Percentiles rank a stretch among this genome's conserved stretches.
phyloP scores from a whole-genome alignment of 2,888 invertebrate genomes.

The Lagria hirta region DNA sequence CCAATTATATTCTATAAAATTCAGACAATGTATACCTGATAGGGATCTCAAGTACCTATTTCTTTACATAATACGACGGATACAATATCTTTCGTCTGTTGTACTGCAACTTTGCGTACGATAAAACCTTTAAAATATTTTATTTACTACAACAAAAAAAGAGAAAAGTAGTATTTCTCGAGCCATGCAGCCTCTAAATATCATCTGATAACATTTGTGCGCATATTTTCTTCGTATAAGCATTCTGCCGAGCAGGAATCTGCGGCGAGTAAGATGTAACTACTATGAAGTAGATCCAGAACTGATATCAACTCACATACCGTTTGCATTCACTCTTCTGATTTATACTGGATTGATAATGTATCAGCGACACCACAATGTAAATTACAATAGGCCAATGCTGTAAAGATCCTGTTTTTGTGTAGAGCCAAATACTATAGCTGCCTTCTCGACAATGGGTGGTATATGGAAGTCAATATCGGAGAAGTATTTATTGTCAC shows the following conservation, averaged over 20 bases:
- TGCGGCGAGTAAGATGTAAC: slow-evolving; percentile 48
- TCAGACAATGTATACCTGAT: no score
- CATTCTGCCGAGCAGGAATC: slow-evolving; percentile 39
- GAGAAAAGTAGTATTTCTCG: slow-evolving; percentile 15
- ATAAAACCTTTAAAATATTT: slow-evolving; percentile 7
- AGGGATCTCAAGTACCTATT: no score
- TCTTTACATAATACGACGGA: no score
- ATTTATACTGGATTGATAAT: slow-evolving; percentile 53
- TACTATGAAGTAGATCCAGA: slow-evolving; percentile 42
- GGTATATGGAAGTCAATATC: no score
- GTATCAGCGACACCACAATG: slow-evolving; percentile 54
- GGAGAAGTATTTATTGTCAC: no score
- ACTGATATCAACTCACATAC: slow-evolving; percentile 42
- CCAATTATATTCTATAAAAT: no score
- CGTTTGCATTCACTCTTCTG: slow-evolving; percentile 46
- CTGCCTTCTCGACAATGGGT: no score
- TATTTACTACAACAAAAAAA: slow-evolving; percentile 4
- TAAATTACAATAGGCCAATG: slow-evolving; percentile 52
- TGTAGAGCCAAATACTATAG: slow-evolving; percentile 37
- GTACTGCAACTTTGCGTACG: no score
- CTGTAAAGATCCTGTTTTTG: slow-evolving; percentile 51
- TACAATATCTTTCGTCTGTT: no score
- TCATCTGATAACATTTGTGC: slow-evolving; percentile 44
- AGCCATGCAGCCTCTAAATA: slow-evolving; percentile 27
- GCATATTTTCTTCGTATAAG: slow-evolving; percentile 42